Evolutionary conservation across 2,113 vertebrate genomes (phyloP).

Genomic region (Thalassoma bifasciatum): DNA sequence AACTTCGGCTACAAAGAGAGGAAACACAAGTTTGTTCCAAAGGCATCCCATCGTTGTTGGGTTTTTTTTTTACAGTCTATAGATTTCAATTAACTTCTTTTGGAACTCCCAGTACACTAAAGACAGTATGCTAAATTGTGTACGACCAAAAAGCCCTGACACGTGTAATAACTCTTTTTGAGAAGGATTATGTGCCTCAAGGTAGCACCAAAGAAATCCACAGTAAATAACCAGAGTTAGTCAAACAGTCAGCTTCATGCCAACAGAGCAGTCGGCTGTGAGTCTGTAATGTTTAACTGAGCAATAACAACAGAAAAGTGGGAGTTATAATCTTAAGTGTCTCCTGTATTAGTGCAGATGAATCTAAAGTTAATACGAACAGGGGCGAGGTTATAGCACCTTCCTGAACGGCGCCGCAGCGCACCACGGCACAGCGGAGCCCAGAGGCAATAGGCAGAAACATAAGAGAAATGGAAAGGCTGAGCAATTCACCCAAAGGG

Average conservation of each 20-base stretch:
- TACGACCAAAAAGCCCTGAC: not conserved
- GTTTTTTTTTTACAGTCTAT: not conserved
- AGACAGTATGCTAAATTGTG: not conserved
- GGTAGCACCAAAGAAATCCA: slow-evolving; percentile 12
- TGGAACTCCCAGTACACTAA: not conserved
- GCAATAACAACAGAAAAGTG: slow-evolving; percentile 68
- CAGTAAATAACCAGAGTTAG: slow-evolving; percentile 33
- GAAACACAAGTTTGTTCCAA: not conserved
- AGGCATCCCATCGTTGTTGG: no score
- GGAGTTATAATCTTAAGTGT: slow-evolving; percentile 68
- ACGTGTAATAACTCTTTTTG: slow-evolving; percentile 6
- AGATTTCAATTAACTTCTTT: not conserved
- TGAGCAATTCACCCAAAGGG: slow-evolving; percentile 76
- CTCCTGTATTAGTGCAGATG: slow-evolving; percentile 63
- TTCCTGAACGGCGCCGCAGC: slow-evolving; percentile 54
- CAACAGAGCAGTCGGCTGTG: slow-evolving; percentile 35
- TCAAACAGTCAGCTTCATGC: slow-evolving; percentile 12
- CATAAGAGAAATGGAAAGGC: slow-evolving; percentile 78
- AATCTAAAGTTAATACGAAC: slow-evolving; percentile 73
- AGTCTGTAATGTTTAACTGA: slow-evolving; percentile 56
- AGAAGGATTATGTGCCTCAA: slow-evolving; percentile 16
- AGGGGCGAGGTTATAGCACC: slow-evolving; percentile 74
- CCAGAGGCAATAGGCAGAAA: slow-evolving; percentile 76
- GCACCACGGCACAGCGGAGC: slow-evolving; percentile 60
- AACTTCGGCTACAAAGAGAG: slow-evolving; percentile 3